These are phyloP conservation scores for Caenorhabditis japonica DNA, from an alignment of 2,888 invertebrate genomes.

Conservation along the genomic window DNA sequence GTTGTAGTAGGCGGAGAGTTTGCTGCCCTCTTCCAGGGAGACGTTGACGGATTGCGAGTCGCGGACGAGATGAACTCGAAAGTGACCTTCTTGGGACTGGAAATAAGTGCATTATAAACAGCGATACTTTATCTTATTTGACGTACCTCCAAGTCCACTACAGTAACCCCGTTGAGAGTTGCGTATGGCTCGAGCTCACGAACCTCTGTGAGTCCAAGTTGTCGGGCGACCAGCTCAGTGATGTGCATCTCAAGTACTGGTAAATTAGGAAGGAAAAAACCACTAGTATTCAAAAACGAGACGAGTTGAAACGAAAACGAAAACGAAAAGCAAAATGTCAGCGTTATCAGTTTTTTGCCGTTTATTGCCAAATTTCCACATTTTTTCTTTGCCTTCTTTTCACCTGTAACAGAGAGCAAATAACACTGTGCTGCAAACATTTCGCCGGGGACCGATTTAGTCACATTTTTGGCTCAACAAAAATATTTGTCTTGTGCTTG, in stretches of 20 bases:
- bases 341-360: not conserved
- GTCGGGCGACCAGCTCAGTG: constrained; percentile 36
- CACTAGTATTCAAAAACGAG: not conserved
- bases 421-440: constrained; percentile 46
- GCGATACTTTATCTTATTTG: too few relatives aligned
- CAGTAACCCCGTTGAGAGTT: constrained; percentile 53
- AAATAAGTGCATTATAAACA: too few relatives aligned
- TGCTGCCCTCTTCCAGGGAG: constrained; percentile 56
- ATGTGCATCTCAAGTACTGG: too few relatives aligned
- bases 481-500: too few relatives aligned
- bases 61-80: constrained; percentile 56
- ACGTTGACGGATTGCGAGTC: constrained; percentile 49
- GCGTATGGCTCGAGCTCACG: constrained; percentile 27
- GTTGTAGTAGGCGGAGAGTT: constrained; percentile 62
- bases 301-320: not conserved
- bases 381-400: constrained; percentile 6
- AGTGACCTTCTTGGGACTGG: constrained; percentile 38
- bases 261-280: not conserved
- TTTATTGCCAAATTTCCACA: constrained; percentile 3
- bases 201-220: constrained; percentile 39
- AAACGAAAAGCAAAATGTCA: not conserved
- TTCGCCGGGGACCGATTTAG: too few relatives aligned
- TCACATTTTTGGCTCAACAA: too few relatives aligned
- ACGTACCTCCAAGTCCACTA: too few relatives aligned
- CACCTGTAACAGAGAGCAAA: constrained; percentile 33